A percentile compares a stretch with the other conserved stretches of the same genome.
These are phyloP conservation scores for Anarsia innoxiella DNA, from an alignment of 2,888 invertebrate species.

Conservation along the genomic window DNA sequence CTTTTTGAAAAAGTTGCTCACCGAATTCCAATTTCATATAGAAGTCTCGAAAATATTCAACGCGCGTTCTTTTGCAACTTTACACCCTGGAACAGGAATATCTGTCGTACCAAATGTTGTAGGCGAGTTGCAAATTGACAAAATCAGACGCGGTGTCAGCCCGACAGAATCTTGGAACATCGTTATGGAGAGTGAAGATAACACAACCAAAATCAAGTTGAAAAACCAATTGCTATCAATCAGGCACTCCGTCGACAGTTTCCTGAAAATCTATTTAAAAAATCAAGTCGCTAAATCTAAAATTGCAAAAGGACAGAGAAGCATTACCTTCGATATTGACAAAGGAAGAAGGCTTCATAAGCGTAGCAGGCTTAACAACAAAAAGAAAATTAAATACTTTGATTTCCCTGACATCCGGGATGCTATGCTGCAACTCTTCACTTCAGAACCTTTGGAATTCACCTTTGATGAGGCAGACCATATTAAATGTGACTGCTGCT, in stretches of 20 bases:
- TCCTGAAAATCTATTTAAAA: slow-evolving; percentile 36
- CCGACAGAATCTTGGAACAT: slow-evolving; percentile 53
- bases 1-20: slow-evolving; percentile 44
- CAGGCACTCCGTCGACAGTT: slow-evolving; percentile 44
- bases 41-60: slow-evolving; percentile 60
- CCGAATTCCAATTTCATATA: slow-evolving; percentile 60
- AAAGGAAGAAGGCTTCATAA: slow-evolving; percentile 31
- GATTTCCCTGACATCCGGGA: slow-evolving; percentile 61
- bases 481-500: slow-evolving; percentile 38
- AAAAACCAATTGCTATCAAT: slow-evolving; percentile 46
- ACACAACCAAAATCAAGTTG: slow-evolving; percentile 40
- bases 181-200: slow-evolving; percentile 50
- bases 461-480: slow-evolving; percentile 20
- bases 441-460: slow-evolving; percentile 20
- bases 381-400: slow-evolving; percentile 52
- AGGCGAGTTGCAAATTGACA: slow-evolving; percentile 32
- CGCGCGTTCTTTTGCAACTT: slow-evolving; percentile 34
- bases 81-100: slow-evolving; percentile 32
- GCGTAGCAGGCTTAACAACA: slow-evolving; percentile 32
- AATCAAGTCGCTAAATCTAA: too few species aligned
- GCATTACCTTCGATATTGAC: slow-evolving; percentile 28
- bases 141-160: slow-evolving; percentile 30
- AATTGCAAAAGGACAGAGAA: slow-evolving; percentile 20
- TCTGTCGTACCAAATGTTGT: slow-evolving; percentile 31
- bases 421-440: slow-evolving; percentile 49